A percentile compares a stretch with the other conserved stretches of the same genome.
phyloP scores from a whole-genome alignment of 2,113 vertebrate genomes.

The Tenrec ecaudatus region DNA sequence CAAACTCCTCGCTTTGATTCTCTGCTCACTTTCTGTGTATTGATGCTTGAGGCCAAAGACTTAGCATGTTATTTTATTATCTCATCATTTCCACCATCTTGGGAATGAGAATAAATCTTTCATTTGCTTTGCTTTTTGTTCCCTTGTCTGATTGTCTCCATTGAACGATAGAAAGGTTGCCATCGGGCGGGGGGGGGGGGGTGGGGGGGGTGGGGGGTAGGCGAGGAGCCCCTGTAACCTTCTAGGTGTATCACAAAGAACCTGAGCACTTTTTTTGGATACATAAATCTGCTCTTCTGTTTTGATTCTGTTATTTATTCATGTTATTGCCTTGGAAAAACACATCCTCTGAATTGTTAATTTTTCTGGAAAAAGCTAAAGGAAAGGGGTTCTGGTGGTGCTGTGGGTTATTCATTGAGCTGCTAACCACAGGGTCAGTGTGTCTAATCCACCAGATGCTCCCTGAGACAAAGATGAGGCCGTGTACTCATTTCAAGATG shows the following conservation, averaged over 20 bases:
- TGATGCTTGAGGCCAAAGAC: conserved; percentile 19
- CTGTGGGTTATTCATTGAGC: too few species aligned
- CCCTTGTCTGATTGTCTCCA: background rate
- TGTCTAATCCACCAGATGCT: too few species aligned
- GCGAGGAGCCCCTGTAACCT: background rate
- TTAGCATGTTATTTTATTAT: conserved; percentile 55
- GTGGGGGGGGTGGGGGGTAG: background rate
- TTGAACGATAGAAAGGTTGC: background rate
- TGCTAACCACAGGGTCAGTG: too few species aligned
- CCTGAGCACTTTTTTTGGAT: background rate
- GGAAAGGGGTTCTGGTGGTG: background rate
- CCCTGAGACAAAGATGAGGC: too few species aligned
- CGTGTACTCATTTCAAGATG: too few species aligned
- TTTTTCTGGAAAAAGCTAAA: background rate
- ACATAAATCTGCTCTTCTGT: background rate
- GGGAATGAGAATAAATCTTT: conserved; percentile 26
- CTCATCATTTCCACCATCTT: conserved; percentile 38
- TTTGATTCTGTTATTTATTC: conserved; percentile 17
- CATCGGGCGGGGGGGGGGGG: background rate
- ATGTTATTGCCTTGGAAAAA: background rate
- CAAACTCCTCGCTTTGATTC: conserved; percentile 44
- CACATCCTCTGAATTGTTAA: background rate
- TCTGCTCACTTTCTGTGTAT: conserved; percentile 35
- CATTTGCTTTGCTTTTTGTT: background rate
- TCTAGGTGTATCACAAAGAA: background rate